Evolutionary conservation across 2,888 invertebrate genomes (phyloP), one percentile per base, ranked within the genome.

Genomic region (Automeris io): DNA sequence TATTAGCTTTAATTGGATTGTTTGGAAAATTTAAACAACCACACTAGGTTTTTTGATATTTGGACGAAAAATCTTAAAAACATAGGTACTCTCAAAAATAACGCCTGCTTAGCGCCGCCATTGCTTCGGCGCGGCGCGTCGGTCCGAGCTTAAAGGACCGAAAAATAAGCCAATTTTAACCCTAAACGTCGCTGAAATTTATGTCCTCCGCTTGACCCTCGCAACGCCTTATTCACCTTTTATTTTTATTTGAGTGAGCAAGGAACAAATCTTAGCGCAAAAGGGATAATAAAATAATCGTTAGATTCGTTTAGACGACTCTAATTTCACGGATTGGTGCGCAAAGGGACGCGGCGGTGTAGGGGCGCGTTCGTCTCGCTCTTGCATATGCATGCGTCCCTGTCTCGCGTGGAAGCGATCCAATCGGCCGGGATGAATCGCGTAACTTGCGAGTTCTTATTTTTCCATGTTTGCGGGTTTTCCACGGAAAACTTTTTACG

Each of bases 251-350:
- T 82, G 81, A 85, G 73, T 86, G 86, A 85, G 82, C 86, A 86
- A 85, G 86, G 73, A 86, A 85, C 86, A 85, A 86, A 85, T 86
- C 86, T 86, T 85, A 85, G 83, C 71, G 82, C 70, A 81, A 81
- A 83, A 81, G 77, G 83, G 81, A 85, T 85, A 86, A 85, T 86
- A 86, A 86, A 86, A 85, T 86, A 86, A 86, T 85, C 86, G 86
- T 85, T 85, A 83, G 79, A 83, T 85, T 82, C 86, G 85, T 85
- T 83, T 85, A 86, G 85, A 83, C 81, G 83, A 78, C 57, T 82
- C 82, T 80, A 86, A 86, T 86, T 86, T 86, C 85, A 85, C 78
- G 86, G 78, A 62, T 80, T 77, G 80, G 62, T 83, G 83, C 76
- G 68, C 76, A 81, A 85, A 82, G 82, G 86, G 83, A 75, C 70